These are phyloP conservation scores for Atta texana DNA, from an alignment of 1,140 invertebrate genomes.

Conservation along the genomic window DNA sequence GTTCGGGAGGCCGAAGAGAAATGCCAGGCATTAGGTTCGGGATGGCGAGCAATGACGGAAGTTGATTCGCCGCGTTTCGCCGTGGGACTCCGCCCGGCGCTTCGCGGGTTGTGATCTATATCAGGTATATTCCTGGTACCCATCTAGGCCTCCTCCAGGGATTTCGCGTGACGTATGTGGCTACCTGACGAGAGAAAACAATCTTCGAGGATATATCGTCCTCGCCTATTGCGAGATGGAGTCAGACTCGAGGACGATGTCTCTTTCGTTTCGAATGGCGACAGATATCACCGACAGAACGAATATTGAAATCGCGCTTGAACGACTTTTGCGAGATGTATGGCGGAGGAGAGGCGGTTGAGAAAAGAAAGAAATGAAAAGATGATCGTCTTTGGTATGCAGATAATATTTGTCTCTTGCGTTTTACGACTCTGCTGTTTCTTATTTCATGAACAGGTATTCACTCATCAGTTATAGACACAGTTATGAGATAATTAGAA, in stretches of 20 bases:
- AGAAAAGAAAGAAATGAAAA: not conserved
- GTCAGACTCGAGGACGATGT: not conserved
- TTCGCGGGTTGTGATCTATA: slow-evolving; percentile 85
- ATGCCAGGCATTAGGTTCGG: slow-evolving; percentile 84
- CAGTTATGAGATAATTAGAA: not conserved
- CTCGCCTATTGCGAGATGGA: slow-evolving; percentile 63
- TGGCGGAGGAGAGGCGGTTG: not conserved
- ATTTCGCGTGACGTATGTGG: slow-evolving; percentile 85
- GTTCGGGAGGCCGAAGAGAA: slow-evolving; percentile 85
- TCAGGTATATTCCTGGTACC: slow-evolving; percentile 80
- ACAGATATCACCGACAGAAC: slow-evolving; percentile 46
- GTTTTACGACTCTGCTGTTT: slow-evolving; percentile 3
- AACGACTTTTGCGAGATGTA: slow-evolving; percentile 24
- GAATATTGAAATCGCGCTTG: slow-evolving; percentile 62
- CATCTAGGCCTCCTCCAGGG: slow-evolving; percentile 79
- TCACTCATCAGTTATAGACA: not conserved
- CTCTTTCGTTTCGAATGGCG: slow-evolving; percentile 38
- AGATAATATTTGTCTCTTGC: not conserved
- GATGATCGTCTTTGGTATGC: not conserved
- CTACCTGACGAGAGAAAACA: slow-evolving; percentile 87
- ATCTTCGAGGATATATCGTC: slow-evolving; percentile 86
- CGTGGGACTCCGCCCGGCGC: slow-evolving; percentile 79
- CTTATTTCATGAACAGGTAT: slow-evolving; percentile 7
- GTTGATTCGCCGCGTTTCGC: slow-evolving; percentile 85
- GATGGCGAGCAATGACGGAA: slow-evolving; percentile 86